phyloP scores from a whole-genome alignment of 1,140 invertebrate genomes.

The Tetramorium simillimum region DNA sequence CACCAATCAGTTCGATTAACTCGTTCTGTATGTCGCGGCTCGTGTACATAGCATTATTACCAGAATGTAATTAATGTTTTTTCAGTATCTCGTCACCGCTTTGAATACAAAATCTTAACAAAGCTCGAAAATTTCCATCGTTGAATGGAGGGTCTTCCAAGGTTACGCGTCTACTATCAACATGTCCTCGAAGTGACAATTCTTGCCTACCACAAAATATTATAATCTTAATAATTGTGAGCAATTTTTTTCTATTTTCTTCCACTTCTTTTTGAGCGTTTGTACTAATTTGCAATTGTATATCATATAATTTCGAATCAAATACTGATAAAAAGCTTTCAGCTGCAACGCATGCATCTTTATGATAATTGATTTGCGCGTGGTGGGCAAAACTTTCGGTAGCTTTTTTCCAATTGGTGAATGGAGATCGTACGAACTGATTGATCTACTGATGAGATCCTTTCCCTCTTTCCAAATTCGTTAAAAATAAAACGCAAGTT shows the following conservation, averaged over 20 bases:
- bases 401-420: background rate
- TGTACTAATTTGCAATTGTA: background rate
- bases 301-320: background rate
- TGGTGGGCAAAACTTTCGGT: background rate
- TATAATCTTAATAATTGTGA: background rate
- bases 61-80: background rate
- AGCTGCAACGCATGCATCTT: background rate
- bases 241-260: no score
- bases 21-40: constrained; percentile 1
- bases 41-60: constrained; percentile 3
- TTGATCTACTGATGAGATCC: background rate
- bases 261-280: background rate
- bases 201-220: constrained; percentile 7
- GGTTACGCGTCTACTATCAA: background rate
- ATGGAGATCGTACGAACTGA: background rate
- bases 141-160: background rate
- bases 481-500: background rate
- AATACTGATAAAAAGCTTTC: background rate
- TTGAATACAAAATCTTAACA: constrained; percentile 13
- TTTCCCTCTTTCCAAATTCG: background rate
- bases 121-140: constrained; percentile 7
- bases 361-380: background rate
- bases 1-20: background rate
- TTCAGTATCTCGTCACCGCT: background rate
- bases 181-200: background rate